Percentiles rank a stretch among this genome's conserved stretches.
Conservation (phyloP, 92 coral and sea anemone genomes). For the Blastomussa wellsi region DNA sequence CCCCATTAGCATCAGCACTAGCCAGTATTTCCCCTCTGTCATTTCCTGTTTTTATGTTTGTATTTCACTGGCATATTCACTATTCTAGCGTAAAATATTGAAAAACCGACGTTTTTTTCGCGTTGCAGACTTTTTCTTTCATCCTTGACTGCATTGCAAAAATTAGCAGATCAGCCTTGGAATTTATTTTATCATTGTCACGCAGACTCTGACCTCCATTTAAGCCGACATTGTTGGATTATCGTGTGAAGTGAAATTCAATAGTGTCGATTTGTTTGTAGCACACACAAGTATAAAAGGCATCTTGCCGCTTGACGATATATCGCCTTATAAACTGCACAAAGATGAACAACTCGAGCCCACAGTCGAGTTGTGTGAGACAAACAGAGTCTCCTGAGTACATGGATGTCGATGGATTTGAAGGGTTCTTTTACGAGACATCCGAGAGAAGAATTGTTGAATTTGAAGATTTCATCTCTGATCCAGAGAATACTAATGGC, state of each 20-base stretch:
- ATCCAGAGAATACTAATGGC: conserved; percentile 9
- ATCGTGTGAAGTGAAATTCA: conserved; percentile 13
- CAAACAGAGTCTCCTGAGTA: conserved; percentile 43
- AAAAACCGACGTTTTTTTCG: neutral
- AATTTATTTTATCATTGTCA: neutral
- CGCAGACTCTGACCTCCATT: neutral
- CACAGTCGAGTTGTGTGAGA: conserved; percentile 21
- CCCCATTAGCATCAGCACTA: too few relatives aligned
- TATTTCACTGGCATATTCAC: neutral
- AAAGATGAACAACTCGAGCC: conserved; percentile 30
- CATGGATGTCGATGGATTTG: conserved; percentile 49
- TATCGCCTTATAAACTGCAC: neutral
- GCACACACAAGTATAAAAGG: neutral
- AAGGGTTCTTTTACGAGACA: conserved; percentile 51
- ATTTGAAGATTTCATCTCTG: conserved; percentile 23
- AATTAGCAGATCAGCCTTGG: neutral
- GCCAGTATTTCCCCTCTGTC: too few relatives aligned
- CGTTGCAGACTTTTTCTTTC: neutral
- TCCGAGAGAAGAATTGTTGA: conserved; percentile 36
- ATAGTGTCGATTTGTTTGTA: neutral
- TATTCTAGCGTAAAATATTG: neutral
- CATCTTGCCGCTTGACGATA: neutral
- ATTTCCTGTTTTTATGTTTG: too few relatives aligned
- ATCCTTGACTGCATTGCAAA: too few relatives aligned
- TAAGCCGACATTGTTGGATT: conserved; percentile 3